Conservation (phyloP, 2,113 vertebrate genomes). For the Platysteira castanea region DNA sequence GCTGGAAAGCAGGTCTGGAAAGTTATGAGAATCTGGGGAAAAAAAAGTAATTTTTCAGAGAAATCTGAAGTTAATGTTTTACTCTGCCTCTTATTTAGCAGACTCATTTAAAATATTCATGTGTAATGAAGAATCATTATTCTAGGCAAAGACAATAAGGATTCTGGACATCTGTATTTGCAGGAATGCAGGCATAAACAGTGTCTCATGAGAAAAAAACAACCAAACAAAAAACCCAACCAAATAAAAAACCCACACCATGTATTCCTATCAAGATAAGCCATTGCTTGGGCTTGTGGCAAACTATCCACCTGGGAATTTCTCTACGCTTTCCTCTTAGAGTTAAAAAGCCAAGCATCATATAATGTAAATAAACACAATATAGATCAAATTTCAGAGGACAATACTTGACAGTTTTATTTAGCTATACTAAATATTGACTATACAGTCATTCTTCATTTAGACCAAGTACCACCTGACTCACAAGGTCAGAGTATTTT, state of each 20-base stretch:
- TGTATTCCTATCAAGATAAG: not conserved
- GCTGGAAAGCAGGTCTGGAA: not conserved
- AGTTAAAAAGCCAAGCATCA: not conserved
- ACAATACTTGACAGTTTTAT: not conserved
- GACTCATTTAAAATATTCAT: not conserved
- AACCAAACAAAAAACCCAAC: not conserved
- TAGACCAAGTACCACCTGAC: not conserved
- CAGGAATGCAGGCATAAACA: not conserved
- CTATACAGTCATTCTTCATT: too few species aligned
- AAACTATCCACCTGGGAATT: not conserved
- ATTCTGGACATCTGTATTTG: not conserved
- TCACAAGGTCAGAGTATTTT: not conserved
- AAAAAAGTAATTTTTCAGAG: not conserved
- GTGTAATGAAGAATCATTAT: not conserved
- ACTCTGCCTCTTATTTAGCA: not conserved
- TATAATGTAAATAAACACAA: not conserved
- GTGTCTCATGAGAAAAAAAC: not conserved
- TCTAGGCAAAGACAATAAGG: not conserved
- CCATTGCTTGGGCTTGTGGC: not conserved
- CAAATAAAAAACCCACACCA: too few species aligned
- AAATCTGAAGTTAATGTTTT: not conserved
- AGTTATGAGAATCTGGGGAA: not conserved
- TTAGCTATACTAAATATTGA: too few species aligned
- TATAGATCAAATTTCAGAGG: not conserved
- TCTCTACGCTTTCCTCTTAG: not conserved